Percentiles rank a stretch among this genome's conserved stretches.
Evolutionary conservation across 2,797 vertebrate species (phyloP).

Genomic region (Sebastes glaucus): DNA sequence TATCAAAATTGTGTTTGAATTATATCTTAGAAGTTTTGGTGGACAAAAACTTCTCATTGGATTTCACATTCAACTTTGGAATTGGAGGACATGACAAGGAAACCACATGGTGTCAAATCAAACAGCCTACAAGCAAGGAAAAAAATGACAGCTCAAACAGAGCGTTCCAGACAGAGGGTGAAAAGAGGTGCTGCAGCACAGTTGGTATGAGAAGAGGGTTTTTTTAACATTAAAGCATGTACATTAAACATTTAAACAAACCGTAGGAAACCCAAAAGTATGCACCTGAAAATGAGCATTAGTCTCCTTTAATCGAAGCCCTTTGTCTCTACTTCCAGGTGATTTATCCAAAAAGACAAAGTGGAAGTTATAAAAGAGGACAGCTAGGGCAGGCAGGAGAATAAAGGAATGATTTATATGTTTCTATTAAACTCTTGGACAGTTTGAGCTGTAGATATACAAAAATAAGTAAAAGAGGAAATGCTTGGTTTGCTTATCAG

Average conservation of each 20-base stretch:
- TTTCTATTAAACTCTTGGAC: not conserved
- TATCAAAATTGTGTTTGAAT: not conserved
- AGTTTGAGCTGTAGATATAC: not conserved
- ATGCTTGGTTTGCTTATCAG: not conserved
- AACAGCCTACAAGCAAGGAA: not conserved
- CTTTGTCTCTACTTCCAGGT: not conserved
- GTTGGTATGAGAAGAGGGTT: no score
- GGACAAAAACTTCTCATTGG: not conserved
- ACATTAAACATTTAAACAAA: no score
- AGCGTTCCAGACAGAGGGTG: no score
- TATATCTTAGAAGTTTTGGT: not conserved
- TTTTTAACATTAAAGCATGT: no score
- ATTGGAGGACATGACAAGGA: not conserved
- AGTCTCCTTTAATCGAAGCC: not conserved
- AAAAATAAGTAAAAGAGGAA: not conserved
- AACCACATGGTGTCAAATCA: not conserved
- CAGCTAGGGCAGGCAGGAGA: not conserved
- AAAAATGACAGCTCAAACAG: not conserved
- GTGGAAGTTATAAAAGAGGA: not conserved
- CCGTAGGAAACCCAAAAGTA: no score
- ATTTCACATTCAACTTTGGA: not conserved
- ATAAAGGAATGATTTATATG: not conserved
- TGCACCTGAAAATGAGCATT: no score
- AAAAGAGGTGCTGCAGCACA: no score
- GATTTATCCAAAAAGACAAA: slow-evolving; percentile 10